phyloP scores from a whole-genome alignment of 2,888 invertebrate species.

The Hermodice carunculata region DNA sequence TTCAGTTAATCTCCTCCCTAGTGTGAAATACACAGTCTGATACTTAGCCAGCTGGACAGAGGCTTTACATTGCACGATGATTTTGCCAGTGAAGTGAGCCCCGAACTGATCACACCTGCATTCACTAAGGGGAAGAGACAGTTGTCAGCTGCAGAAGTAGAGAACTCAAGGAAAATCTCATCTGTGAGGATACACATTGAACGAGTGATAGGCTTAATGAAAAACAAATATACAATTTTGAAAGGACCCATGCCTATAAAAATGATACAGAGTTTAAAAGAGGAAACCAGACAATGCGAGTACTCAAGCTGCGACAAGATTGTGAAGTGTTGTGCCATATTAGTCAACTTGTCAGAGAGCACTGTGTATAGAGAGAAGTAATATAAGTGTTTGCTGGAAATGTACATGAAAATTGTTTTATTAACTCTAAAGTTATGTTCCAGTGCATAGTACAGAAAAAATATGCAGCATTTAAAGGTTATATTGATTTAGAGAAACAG shows the following conservation, averaged over 20 bases:
- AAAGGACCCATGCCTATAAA: constrained; percentile 32
- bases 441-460: too few species aligned
- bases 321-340: background rate
- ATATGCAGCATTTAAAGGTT: too few species aligned
- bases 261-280: constrained; percentile 17
- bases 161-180: constrained; percentile 31
- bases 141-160: constrained; percentile 35
- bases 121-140: constrained; percentile 40
- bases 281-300: background rate
- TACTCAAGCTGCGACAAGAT: background rate
- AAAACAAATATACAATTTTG: constrained; percentile 37
- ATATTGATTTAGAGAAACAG: too few species aligned
- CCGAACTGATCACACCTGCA: constrained; percentile 34
- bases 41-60: too few species aligned
- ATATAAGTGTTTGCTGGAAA: too few species aligned
- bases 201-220: constrained; percentile 40
- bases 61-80: constrained; percentile 42
- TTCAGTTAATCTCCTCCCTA: too few species aligned
- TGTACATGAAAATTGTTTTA: too few species aligned
- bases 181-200: constrained; percentile 40
- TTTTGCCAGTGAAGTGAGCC: constrained; percentile 31
- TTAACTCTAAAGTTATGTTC: too few species aligned
- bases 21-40: too few species aligned
- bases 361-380: constrained; percentile 9
- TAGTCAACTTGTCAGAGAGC: background rate